Base-by-base conservation (phyloP, 2,888 invertebrate genomes). In the Chydorus sphaericus region DNA sequence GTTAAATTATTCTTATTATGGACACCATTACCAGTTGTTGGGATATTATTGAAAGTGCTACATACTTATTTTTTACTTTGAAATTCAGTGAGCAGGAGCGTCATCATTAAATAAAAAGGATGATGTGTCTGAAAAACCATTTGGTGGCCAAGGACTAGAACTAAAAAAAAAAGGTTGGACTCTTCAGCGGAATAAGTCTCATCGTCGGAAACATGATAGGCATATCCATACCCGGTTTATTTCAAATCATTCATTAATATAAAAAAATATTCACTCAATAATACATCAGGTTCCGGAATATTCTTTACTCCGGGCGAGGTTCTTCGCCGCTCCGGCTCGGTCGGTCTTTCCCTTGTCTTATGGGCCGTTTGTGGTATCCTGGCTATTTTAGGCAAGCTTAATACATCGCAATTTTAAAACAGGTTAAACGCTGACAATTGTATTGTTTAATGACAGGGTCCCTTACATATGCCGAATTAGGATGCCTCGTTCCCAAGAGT, bases 401-500 rank as follows among this genome's bases (percentile, higher is more conserved):
- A 14, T 28, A 44, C 4, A 10, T 5, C n/a, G 8, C 23, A 23
- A 20, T 14, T 16, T 7, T 20, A 14, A 18, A 26, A 2, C 8
- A 7, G 5, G 11, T 11, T 23, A 26, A 26, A 14, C 36, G 14
- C n/a, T 36, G 16, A 36, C 8, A 36, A 10, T 14, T 3, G 1
- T 26, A 11, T n/a, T n/a, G n/a, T n/a, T n/a, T n/a, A n/a, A n/a
- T n/a, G n/a, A 6, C 20, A 89, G 92, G 92, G 70, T 91, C 92
- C 67, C 77, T 93, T 67, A 82, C 90, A 63, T 92, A 92, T 71
- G 91, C 91, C 65, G 92, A 93, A 75, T 73, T 93, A 69, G 92
- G 92, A 67, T 92, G 91, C 62, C 88, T 92, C 85, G 91, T 92
- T 72, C 39, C 14, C 89, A 91, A 65, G 88, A 89, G 65, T 90